These are phyloP conservation scores for Eumacrocentrus americanus DNA, from an alignment of 2,888 invertebrate genomes.

Conservation along the genomic window DNA sequence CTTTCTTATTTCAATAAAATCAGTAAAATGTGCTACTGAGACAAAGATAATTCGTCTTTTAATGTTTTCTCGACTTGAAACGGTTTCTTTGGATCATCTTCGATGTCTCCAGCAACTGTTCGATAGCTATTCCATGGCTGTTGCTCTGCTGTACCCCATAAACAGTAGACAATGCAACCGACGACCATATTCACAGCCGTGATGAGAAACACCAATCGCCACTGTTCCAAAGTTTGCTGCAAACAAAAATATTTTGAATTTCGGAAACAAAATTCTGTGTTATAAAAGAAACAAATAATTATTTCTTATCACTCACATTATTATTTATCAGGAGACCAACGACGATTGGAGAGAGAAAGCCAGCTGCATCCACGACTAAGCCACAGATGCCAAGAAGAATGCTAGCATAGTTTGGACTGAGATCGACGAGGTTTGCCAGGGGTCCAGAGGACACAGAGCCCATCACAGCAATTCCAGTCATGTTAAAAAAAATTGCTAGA, in stretches of 20 bases:
- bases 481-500: conserved; percentile 67
- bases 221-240: conserved; percentile 58
- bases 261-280: not conserved
- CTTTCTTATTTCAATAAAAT: not conserved
- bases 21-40: not conserved
- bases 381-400: conserved; percentile 68
- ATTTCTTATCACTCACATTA: conserved; percentile 64
- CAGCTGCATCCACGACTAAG: conserved; percentile 65
- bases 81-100: conserved; percentile 18
- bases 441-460: conserved; percentile 73
- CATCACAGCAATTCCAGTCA: conserved; percentile 67
- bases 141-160: conserved; percentile 52
- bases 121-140: conserved; percentile 52
- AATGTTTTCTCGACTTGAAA: conserved; percentile 26
- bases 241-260: conserved; percentile 16
- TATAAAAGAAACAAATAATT: too few relatives aligned
- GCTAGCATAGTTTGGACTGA: conserved; percentile 69
- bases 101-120: conserved; percentile 19
- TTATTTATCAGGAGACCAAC: conserved; percentile 68
- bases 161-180: conserved; percentile 44
- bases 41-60: conserved; percentile 16
- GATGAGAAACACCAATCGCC: conserved; percentile 55
- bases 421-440: conserved; percentile 70
- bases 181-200: conserved; percentile 45
- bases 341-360: conserved; percentile 68